Percentiles rank a stretch among this genome's conserved stretches.
These are phyloP conservation scores for Drosophila kohkoa DNA, from an alignment of 1,140 invertebrate genomes.

Conservation along the genomic window DNA sequence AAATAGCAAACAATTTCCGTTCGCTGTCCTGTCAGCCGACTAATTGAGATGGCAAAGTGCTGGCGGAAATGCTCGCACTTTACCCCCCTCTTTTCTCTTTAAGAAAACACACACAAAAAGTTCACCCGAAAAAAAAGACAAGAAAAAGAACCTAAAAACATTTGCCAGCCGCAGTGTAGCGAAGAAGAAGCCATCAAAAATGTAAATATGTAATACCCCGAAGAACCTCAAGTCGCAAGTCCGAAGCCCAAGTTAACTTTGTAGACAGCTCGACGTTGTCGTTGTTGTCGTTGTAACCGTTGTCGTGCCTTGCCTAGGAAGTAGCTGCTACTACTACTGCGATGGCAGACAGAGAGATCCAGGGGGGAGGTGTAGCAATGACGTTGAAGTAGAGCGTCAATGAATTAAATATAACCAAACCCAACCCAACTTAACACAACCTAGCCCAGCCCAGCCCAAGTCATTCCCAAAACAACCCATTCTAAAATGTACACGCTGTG, in stretches of 20 bases:
- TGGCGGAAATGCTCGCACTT: conserved; percentile 57
- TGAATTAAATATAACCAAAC: conserved; percentile 74
- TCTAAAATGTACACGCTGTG: conserved; percentile 77
- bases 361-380: conserved; percentile 16
- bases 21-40: conserved; percentile 66
- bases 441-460: not conserved
- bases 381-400: conserved; percentile 74
- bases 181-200: conserved; percentile 70
- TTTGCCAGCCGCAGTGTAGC: conserved; percentile 34
- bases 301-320: conserved; percentile 60
- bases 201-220: conserved; percentile 73
- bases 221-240: conserved; percentile 23
- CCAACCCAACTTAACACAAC: conserved; percentile 32
- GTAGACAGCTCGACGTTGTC: conserved; percentile 52
- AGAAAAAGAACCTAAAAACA: conserved; percentile 34
- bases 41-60: conserved; percentile 72
- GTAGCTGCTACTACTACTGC: conserved; percentile 25
- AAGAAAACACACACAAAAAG: conserved; percentile 20
- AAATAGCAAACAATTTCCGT: conserved; percentile 74
- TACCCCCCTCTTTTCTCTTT: conserved; percentile 11
- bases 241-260: conserved; percentile 41
- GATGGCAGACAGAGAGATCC: not conserved
- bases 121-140: not conserved
- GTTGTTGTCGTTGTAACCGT: conserved; percentile 22
- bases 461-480: conserved; percentile 51